Evolutionary conservation across 2,797 vertebrate genomes (phyloP).

Genomic region (Meriones psammophilus): DNA sequence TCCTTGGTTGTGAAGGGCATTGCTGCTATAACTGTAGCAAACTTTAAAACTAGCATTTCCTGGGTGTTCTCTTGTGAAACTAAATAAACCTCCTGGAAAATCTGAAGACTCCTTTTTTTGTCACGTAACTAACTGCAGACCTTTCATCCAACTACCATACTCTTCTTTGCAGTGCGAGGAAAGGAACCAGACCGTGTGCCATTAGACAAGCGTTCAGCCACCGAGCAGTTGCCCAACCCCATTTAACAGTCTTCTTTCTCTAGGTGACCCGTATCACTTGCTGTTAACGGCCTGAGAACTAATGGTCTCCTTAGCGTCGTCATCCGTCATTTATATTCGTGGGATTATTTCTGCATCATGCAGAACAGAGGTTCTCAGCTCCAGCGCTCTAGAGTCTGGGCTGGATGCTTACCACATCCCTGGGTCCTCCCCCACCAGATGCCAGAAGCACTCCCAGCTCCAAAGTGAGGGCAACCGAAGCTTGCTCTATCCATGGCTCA

Average conservation of each 20-base stretch:
- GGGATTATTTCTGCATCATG: not conserved
- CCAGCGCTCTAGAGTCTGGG: not conserved
- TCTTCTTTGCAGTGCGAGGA: not conserved
- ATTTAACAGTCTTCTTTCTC: not conserved
- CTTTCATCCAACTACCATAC: not conserved
- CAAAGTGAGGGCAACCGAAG: not conserved
- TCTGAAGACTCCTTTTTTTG: not conserved
- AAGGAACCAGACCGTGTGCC: not conserved
- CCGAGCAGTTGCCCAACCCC: not conserved
- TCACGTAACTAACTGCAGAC: not conserved
- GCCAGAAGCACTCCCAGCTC: too few relatives aligned
- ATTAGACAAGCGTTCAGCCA: not conserved
- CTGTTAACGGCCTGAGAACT: not conserved
- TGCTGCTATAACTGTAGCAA: not conserved
- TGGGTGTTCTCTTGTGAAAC: not conserved
- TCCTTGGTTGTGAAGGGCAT: slow-evolving; percentile 7
- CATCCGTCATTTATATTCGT: not conserved
- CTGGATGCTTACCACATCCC: not conserved
- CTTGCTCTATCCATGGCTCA: not conserved
- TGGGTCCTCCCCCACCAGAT: not conserved
- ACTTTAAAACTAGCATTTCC: not conserved
- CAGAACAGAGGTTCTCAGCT: not conserved
- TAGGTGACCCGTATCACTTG: not conserved
- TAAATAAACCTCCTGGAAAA: not conserved
- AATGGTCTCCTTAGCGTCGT: not conserved